Percentiles rank a stretch among this genome's conserved stretches.
phyloP scores from a whole-genome alignment of 1,140 invertebrate species.

The Euwallacea similis region DNA sequence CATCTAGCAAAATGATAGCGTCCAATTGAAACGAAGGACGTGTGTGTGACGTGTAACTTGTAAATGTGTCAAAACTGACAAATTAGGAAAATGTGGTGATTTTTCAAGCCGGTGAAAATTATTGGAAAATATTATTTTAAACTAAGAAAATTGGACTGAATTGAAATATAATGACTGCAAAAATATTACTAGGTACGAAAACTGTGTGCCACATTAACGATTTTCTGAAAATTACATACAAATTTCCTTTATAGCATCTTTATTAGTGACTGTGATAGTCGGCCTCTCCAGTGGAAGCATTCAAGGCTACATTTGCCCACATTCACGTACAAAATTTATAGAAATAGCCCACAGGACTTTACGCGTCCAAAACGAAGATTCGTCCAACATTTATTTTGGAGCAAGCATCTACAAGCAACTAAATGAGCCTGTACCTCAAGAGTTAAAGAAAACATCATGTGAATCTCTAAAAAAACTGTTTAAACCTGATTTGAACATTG shows the following conservation, averaged over 20 bases:
- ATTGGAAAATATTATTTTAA: no score
- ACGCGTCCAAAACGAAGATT: constrained; percentile 38
- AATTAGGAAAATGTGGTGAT: no score
- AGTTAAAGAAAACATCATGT: constrained; percentile 41
- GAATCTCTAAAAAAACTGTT: constrained; percentile 40
- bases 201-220: no score
- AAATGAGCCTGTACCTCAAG: constrained; percentile 37
- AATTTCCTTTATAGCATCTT: constrained; percentile 26
- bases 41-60: no score
- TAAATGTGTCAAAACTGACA: no score
- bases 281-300: constrained; percentile 40
- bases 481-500: constrained; percentile 39
- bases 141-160: constrained; percentile 10
- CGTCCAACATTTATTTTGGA: constrained; percentile 43
- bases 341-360: constrained; percentile 39
- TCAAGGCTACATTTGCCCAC: constrained; percentile 44
- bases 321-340: constrained; percentile 44
- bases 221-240: no score
- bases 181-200: constrained; percentile 16
- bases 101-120: no score
- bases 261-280: constrained; percentile 15
- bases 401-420: constrained; percentile 45
- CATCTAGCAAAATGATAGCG: no score
- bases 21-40: no score
- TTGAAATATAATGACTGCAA: constrained; percentile 17